Evolutionary conservation across 2,888 invertebrate genomes (phyloP).

Genomic region (Dynastes grantii): DNA sequence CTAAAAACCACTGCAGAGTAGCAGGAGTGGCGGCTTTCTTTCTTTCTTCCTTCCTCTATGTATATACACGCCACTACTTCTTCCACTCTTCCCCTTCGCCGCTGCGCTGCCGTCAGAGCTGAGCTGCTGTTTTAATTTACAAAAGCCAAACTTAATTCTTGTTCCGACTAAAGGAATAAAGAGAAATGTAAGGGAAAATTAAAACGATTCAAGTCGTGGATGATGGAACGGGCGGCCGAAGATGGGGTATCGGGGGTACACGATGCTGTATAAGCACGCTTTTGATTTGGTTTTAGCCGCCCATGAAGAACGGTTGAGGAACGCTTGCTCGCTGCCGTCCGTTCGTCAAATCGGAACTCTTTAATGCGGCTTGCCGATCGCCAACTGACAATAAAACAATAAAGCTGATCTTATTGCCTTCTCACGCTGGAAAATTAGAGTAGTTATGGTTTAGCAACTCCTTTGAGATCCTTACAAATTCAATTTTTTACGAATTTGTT

Average conservation of each 20-base stretch:
- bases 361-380: conserved; percentile 42
- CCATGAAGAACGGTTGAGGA: conserved; percentile 51
- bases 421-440: not conserved
- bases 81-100: conserved; percentile 40
- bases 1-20: conserved; percentile 72
- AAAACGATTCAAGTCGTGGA: conserved; percentile 71
- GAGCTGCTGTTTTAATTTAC: conserved; percentile 73
- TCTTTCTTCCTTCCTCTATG: conserved; percentile 36
- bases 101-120: conserved; percentile 49
- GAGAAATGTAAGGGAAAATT: conserved; percentile 74
- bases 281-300: conserved; percentile 71
- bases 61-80: conserved; percentile 57
- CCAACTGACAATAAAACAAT: conserved; percentile 16
- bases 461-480: not conserved
- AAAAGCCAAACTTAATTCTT: conserved; percentile 74
- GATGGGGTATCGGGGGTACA: not conserved
- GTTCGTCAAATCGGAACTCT: conserved; percentile 64
- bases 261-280: conserved; percentile 58
- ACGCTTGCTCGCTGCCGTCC: conserved; percentile 52
- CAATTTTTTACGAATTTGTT: no score
- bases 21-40: conserved; percentile 39
- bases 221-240: conserved; percentile 25
- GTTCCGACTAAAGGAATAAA: conserved; percentile 73
- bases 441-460: conserved; percentile 5
- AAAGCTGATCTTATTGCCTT: conserved; percentile 13